phyloP scores from a whole-genome alignment of 2,797 vertebrate genomes.

The Aldrovandia affinis region DNA sequence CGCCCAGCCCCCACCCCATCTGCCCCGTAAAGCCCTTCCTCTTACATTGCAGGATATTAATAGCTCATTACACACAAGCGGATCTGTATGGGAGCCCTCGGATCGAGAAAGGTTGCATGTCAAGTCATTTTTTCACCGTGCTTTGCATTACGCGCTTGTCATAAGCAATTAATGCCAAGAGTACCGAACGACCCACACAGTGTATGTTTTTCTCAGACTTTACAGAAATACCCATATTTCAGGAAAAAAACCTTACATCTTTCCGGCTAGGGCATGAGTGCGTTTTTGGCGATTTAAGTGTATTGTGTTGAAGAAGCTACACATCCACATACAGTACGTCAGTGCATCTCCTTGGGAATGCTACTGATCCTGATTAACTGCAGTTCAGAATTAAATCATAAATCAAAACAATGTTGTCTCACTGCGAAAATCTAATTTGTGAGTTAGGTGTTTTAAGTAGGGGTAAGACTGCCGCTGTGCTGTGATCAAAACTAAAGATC shows the following conservation, averaged over 20 bases:
- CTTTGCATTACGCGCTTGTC: not conserved
- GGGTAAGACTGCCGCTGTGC: too few relatives aligned
- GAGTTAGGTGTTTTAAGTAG: not conserved
- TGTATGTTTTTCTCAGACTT: not conserved
- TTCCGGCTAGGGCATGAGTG: not conserved
- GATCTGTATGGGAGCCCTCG: not conserved
- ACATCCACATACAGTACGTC: not conserved
- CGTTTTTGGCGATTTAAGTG: not conserved
- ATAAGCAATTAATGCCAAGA: not conserved
- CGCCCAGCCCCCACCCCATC: not conserved
- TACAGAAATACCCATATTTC: not conserved
- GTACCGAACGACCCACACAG: not conserved
- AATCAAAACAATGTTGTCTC: too few relatives aligned
- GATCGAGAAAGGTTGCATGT: not conserved
- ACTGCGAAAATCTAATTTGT: too few relatives aligned
- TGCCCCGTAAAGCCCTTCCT: not conserved
- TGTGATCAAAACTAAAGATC: not conserved
- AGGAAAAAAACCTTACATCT: not conserved
- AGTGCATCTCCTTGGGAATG: not conserved
- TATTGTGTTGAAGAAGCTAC: not conserved
- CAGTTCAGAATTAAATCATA: not conserved
- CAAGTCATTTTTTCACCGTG: not conserved
- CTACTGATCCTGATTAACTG: not conserved
- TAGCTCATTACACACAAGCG: slow-evolving; percentile 1
- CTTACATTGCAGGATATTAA: not conserved